Conservation (phyloP, 1,140 invertebrate genomes). For the Dufourea novaeangliae region DNA sequence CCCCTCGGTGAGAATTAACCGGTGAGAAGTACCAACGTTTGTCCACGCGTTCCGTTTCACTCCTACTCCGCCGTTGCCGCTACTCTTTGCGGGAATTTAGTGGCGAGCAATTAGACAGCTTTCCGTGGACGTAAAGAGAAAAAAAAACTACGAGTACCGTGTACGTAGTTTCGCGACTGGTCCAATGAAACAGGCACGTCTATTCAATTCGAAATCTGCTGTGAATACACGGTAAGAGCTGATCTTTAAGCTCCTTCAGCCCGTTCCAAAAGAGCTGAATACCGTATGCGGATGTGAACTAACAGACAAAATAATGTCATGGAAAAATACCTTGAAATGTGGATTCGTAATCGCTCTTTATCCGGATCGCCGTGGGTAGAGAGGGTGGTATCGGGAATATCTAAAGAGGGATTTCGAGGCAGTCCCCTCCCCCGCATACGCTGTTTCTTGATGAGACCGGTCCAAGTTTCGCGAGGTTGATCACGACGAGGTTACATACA, state of each 20-base stretch:
- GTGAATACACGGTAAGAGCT: too few species aligned
- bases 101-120: conserved; percentile 35
- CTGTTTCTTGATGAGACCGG: conserved; percentile 5
- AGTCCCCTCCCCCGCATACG: not conserved
- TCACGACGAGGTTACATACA: conserved; percentile 19
- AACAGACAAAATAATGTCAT: too few species aligned
- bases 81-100: conserved; percentile 15
- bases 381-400: not conserved
- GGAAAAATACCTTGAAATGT: too few species aligned
- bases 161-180: too few species aligned
- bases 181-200: too few species aligned
- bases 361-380: not conserved
- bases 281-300: too few species aligned
- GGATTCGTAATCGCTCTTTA: not conserved
- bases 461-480: conserved; percentile 28
- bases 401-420: not conserved
- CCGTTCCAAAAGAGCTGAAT: too few species aligned
- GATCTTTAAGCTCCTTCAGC: too few species aligned
- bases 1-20: conserved; percentile 44
- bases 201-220: too few species aligned
- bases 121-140: not conserved
- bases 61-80: not conserved
- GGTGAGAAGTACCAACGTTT: not conserved
- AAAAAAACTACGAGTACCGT: too few species aligned
- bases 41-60: conserved; percentile 2